Base-by-base conservation (phyloP, 2,888 invertebrate genomes). In the Lasius fuliginosus region DNA sequence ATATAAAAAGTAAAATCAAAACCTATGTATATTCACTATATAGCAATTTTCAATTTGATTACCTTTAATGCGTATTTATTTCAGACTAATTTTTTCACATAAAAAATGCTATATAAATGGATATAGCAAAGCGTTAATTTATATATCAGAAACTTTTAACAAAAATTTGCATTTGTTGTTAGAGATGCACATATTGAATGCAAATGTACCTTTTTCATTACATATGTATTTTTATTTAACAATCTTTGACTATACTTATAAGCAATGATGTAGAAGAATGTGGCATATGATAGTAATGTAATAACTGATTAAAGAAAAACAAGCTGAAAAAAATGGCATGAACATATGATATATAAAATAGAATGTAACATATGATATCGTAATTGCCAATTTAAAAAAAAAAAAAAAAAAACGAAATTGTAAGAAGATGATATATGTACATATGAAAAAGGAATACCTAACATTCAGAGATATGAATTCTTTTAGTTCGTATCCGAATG, bases 241-340 rank as follows among this genome's bases (percentile, higher is more conserved):
- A 92, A 93, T 92, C n/a, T 53, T 88, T 87, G 86, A 87, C 85
- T 85, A 91, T 89, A 89, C 36, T 87, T 73, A 86, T 86, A 86
- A 83, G 84, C 62, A 85, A 84, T 86, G 67, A 88, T 85, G 18
- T 87, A 85, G 73, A 53, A 53, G 8, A 77, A 87, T 68, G 83
- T 85, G 81, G 3, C 11, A 49, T 65, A 84, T 67, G 75, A 86
- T 62, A 73, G 82, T 85, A 75, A 49, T 71, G 49, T 56, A 71
- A 62, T 83, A 67, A 65, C 68, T 42, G 75, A 84, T 84, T 85
- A 73, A 69, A 64, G 86, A 87, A 46, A 71, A 56, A 71, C 11
- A 23, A 23, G 56, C 18, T 49, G 49, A 49, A 49, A 49, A 1
- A 49, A 49, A 18, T 49, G 18, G 3, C 18, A 49, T 46, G 12